Evolutionary conservation across 2,113 vertebrate species (phyloP).

Genomic region (Myanophis thanlyinensis): DNA sequence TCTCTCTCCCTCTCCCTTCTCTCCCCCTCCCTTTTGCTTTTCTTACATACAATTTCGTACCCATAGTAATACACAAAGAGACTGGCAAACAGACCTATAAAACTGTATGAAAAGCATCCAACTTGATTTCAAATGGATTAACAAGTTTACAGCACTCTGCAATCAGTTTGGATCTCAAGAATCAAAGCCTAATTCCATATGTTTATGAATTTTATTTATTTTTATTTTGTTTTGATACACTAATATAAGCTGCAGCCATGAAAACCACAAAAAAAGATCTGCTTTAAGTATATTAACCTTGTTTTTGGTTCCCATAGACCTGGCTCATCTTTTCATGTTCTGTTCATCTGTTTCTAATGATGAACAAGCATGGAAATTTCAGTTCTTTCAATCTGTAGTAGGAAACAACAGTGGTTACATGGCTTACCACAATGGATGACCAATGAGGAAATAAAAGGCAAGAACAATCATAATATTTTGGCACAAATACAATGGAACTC

Average conservation of each 20-base stretch:
- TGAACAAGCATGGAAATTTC: slow-evolving; percentile 37
- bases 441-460: slow-evolving; percentile 39
- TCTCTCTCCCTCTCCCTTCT: background rate
- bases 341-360: slow-evolving; percentile 62
- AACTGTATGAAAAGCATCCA: background rate
- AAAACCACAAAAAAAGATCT: slow-evolving; percentile 23
- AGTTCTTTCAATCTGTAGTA: slow-evolving; percentile 53
- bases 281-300: slow-evolving; percentile 47
- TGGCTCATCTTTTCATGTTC: slow-evolving; percentile 58
- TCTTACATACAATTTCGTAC: background rate
- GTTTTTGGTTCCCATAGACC: slow-evolving; percentile 49
- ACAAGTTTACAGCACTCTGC: slow-evolving; percentile 4
- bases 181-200: background rate
- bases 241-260: slow-evolving; percentile 34
- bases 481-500: background rate
- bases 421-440: slow-evolving; percentile 28
- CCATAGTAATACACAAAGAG: background rate
- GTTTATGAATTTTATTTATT: background rate
- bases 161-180: slow-evolving; percentile 9
- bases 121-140: background rate
- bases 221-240: slow-evolving; percentile 4
- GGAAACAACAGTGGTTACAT: slow-evolving; percentile 37
- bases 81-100: background rate
- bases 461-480: slow-evolving; percentile 26
- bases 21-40: background rate